Evolutionary conservation across 2,888 invertebrate species (phyloP).

Genomic region (Tanypteryx hageni): DNA sequence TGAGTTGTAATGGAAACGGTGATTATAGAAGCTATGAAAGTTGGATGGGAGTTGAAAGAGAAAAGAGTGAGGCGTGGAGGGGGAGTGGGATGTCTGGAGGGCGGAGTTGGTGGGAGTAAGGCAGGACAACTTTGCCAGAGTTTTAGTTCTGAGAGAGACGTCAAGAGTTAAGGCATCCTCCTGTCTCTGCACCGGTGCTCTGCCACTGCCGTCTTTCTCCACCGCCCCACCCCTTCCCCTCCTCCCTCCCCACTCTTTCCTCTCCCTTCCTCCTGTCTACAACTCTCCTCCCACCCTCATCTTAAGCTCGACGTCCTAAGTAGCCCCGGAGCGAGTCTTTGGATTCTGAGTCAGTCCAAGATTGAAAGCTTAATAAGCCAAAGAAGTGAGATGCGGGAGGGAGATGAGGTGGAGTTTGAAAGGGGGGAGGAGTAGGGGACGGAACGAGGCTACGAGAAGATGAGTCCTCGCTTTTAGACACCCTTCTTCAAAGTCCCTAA

Average conservation of each 20-base stretch:
- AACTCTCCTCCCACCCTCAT: neutral
- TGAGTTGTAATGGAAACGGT: conserved; percentile 38
- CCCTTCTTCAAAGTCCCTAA: conserved; percentile 32
- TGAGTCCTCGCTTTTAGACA: conserved; percentile 32
- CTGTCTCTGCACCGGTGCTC: neutral
- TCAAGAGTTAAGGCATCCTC: conserved; percentile 40
- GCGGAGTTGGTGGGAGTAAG: neutral
- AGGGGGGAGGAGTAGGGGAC: neutral
- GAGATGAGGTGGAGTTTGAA: neutral
- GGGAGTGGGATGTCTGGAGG: neutral
- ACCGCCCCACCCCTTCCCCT: neutral
- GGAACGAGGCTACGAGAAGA: neutral
- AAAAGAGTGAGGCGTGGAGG: neutral
- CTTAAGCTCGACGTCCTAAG: conserved; percentile 14
- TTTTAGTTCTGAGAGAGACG: conserved; percentile 28
- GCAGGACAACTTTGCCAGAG: conserved; percentile 26
- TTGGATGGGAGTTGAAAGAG: neutral
- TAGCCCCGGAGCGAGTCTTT: conserved; percentile 39
- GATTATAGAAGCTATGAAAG: conserved; percentile 41
- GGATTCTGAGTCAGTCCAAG: conserved; percentile 49
- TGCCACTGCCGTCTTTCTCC: neutral
- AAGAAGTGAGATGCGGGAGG: neutral
- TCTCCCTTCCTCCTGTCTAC: neutral
- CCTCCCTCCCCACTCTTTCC: neutral
- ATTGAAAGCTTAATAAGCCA: conserved; percentile 56